Evolutionary conservation across 2,797 vertebrate genomes (phyloP), one percentile per base, ranked within the genome.

Genomic region (Cyprinella venusta): DNA sequence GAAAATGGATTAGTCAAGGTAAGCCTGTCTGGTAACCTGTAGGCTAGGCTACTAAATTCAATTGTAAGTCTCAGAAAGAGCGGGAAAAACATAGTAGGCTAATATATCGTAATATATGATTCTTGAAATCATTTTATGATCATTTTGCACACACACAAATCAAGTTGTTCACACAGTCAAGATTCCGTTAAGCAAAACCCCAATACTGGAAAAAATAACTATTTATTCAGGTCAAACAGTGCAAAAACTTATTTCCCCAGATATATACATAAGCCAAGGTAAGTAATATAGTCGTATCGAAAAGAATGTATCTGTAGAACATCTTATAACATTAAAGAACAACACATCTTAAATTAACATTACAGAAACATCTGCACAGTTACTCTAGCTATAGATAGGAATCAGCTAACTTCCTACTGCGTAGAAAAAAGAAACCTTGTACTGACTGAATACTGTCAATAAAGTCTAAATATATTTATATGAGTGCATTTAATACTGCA

Each of bases 401-500:
- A 89, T 88, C 89, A 88, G 89, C 90, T 48, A 10, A 52, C 24
- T 67, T 59, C 24, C 33, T 52, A 71, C 54, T 24, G 79, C 16
- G 65, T 68, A 91, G 90, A 56, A 36, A 88, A 88, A 87, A 84
- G 92, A 94, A 93, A 93, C 91, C 82, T 88, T 87, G 95, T 91
- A 88, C 89, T 86, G 85, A 92, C 92, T 94, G 94, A 95, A 94
- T 92, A 92, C 94, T 96, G 95, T 96, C 94, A 93, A 94, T 94
- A 92, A 85, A 88, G 82, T 88, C 82, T 52, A 84, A 48, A 64
- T 67, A 78, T 78, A 88, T 89, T 90, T 96, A 95, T 94, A 95
- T 90, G 88, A 94, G 95, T 97, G 95, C 95, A 95, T 94, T 94
- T 93, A 95, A 95, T 95, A 92, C 88, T 92, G 93, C 93, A 94